Percentiles rank a stretch among this genome's conserved stretches.
Conservation (phyloP, 1,140 invertebrate genomes). For the Thaumetopoea pityocampa region DNA sequence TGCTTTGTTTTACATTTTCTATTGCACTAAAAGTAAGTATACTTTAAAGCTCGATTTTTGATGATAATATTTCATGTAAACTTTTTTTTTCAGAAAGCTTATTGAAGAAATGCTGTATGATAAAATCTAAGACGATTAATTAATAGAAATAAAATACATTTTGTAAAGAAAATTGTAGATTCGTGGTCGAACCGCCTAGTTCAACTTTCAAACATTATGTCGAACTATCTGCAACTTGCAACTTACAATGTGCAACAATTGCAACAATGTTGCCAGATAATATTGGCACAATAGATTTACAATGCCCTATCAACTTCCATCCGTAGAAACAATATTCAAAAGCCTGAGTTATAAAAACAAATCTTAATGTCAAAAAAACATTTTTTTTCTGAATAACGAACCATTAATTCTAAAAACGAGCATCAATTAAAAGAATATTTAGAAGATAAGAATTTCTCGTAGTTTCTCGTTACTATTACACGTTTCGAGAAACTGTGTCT, state of each 20-base stretch:
- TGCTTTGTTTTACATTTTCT: slow-evolving; percentile 6
- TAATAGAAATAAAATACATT: background rate
- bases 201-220: slow-evolving; percentile 9
- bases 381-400: too few relatives aligned
- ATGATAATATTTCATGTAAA: slow-evolving; percentile 9
- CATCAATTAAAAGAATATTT: too few relatives aligned
- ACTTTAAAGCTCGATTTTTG: slow-evolving; percentile 20
- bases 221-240: slow-evolving; percentile 6
- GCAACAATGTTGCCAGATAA: slow-evolving; percentile 12
- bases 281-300: slow-evolving; percentile 6
- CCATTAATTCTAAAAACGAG: too few relatives aligned
- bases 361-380: too few relatives aligned
- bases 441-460: too few relatives aligned
- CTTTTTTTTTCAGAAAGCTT: slow-evolving; percentile 6
- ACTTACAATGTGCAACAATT: too few relatives aligned
- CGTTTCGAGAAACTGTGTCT: too few relatives aligned
- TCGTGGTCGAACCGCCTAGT: slow-evolving; percentile 1
- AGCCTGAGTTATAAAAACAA: too few relatives aligned
- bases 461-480: too few relatives aligned
- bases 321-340: too few relatives aligned
- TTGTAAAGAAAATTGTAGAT: slow-evolving; percentile 1
- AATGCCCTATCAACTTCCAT: slow-evolving; percentile 1
- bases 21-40: slow-evolving; percentile 18
- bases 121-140: slow-evolving; percentile 2
- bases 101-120: too few relatives aligned